A percentile compares a stretch with the other conserved stretches of the same genome.
Evolutionary conservation across 2,888 invertebrate species (phyloP).

Genomic region (Acanthococcus lagerstroemiae): DNA sequence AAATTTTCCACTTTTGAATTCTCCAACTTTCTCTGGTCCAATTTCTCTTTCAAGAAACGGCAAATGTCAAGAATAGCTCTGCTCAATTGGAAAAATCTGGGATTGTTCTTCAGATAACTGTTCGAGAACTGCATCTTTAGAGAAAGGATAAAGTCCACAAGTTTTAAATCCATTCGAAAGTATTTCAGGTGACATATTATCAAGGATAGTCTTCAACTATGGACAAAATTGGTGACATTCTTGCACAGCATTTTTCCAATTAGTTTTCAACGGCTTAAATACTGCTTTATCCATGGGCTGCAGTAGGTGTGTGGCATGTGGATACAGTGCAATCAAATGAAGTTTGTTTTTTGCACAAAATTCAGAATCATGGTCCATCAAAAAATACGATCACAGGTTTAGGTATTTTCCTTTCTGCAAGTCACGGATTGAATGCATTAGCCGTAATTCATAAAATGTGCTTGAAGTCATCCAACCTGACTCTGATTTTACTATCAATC

Average conservation of each 20-base stretch:
- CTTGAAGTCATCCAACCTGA: too few species aligned
- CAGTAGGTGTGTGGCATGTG: background rate
- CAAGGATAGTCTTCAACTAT: background rate
- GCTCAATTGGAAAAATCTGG: background rate
- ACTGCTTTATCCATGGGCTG: background rate
- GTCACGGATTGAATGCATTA: background rate
- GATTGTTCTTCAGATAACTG: background rate
- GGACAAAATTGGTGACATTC: conserved; percentile 5
- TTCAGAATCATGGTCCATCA: background rate
- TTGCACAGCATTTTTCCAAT: background rate
- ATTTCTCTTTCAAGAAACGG: conserved; percentile 2
- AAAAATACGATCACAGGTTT: background rate
- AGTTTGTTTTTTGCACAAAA: background rate
- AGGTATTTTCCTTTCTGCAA: background rate
- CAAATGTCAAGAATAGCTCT: too few species aligned
- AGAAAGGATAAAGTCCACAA: conserved; percentile 10
- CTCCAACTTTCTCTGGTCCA: conserved; percentile 3
- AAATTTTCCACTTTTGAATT: background rate
- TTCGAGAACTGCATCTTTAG: background rate
- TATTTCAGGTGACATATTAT: background rate
- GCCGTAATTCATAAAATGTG: too few species aligned
- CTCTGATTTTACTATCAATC: too few species aligned
- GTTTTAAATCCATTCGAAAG: conserved; percentile 6
- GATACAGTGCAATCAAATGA: background rate
- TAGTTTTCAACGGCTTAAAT: background rate